Evolutionary conservation across 1,140 invertebrate species (phyloP), one percentile per base, ranked within the genome.

Genomic region (Drosophila pruinosa): DNA sequence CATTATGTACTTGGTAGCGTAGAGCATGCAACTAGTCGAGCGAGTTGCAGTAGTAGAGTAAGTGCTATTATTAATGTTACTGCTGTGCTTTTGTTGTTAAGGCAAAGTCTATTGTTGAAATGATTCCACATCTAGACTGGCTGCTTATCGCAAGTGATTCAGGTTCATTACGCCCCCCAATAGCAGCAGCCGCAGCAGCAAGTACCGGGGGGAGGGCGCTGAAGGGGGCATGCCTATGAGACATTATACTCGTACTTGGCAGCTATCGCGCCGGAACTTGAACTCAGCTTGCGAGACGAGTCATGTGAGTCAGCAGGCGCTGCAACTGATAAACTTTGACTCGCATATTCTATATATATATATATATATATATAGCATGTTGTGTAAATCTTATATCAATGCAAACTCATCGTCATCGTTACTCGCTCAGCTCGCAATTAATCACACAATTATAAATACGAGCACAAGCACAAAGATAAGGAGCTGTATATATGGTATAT

Each of bases 141-240:
- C 26, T 53, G 78, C 69, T 81, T 82, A 78, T 80, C 73, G 78
- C 69, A 36, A 48, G 31, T 65, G 64, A 77, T 77, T 79, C 78
- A 82, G 81, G 74, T 82, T 78, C 78, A 82, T 78, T 82, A 81
- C 74, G 78, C 78, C 78, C 78, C 74, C 28, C 41, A 63, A 43
- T 31, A 63, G 17, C 12, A 21, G 8, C 7, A 28, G 7, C 21
- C 31, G 14, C 41, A 34, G 22, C 21, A n/a, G 36, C 15, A 15
- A 19, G 24, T 10, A 59, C 10, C 24, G 12, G 8, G 21, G 0
- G 1, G 41, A 45, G 21, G 17, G n/a, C n/a, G n/a, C n/a, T n/a
- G n/a, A n/a, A n/a, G 41, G 17, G 10, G 22, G 12, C 4, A 12
- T 43, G 19, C 41, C 28, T 22, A 24, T 65, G 52, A 48, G 39